These are phyloP conservation scores for Platycheirus albimanus DNA, from an alignment of 2,888 invertebrate species.

Conservation along the genomic window DNA sequence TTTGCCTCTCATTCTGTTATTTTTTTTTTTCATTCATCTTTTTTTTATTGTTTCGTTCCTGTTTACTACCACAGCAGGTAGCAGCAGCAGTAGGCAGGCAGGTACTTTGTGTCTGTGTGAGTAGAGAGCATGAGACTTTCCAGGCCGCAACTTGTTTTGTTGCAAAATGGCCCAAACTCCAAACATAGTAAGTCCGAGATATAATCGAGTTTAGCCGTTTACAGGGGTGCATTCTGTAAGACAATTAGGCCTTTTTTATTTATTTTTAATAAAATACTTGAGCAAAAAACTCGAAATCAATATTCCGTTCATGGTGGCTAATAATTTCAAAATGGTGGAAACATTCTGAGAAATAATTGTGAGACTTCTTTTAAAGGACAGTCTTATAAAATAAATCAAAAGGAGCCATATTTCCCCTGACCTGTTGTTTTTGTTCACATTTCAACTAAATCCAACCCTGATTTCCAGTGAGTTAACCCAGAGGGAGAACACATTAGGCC, in stretches of 20 bases:
- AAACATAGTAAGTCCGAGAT: slow-evolving; percentile 39
- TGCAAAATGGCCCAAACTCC: slow-evolving; percentile 58
- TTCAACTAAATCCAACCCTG: slow-evolving; percentile 13
- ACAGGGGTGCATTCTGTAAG: not conserved
- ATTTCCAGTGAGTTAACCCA: slow-evolving; percentile 45
- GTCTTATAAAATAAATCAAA: too few relatives aligned
- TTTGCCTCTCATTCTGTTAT: slow-evolving; percentile 35
- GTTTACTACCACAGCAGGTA: slow-evolving; percentile 68
- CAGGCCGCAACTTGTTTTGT: slow-evolving; percentile 71
- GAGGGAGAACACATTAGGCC: slow-evolving; percentile 71
- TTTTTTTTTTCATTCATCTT: slow-evolving; percentile 3
- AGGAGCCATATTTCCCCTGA: too few relatives aligned
- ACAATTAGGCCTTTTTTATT: not conserved
- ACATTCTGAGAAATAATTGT: too few relatives aligned
- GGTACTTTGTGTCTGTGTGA: slow-evolving; percentile 26
- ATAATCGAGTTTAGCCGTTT: slow-evolving; percentile 13
- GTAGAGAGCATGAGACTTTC: slow-evolving; percentile 49
- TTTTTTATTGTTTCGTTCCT: slow-evolving; percentile 48
- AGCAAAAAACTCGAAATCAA: too few relatives aligned
- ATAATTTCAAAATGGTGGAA: too few relatives aligned
- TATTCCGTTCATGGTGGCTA: too few relatives aligned
- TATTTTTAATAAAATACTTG: too few relatives aligned
- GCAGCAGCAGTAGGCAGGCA: slow-evolving; percentile 59
- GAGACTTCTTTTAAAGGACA: too few relatives aligned
- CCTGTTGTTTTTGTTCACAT: too few relatives aligned